Conservation (phyloP, 1,140 invertebrate genomes). For the Portunus trituberculatus region DNA sequence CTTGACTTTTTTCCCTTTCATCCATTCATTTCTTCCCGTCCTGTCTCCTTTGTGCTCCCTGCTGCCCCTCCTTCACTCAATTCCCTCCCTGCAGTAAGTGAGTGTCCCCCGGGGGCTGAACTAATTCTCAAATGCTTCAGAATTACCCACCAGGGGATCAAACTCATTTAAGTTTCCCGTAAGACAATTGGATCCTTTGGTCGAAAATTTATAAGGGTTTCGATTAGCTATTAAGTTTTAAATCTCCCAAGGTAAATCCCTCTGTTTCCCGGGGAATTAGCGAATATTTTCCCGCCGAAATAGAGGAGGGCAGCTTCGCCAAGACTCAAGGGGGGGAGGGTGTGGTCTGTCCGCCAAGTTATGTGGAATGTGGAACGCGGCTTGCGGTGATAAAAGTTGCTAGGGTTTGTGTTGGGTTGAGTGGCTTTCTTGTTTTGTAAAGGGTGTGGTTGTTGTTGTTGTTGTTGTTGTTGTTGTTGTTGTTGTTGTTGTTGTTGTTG, state of each 20-base stretch:
- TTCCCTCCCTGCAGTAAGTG: slow-evolving; percentile 18
- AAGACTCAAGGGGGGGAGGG: background rate
- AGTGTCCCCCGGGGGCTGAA: background rate
- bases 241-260: background rate
- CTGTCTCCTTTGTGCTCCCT: background rate
- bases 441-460: no score
- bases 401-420: no score
- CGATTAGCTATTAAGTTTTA: slow-evolving; percentile 24
- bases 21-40: background rate
- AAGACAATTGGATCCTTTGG: background rate
- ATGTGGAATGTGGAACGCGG: no score
- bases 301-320: background rate
- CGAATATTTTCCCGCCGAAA: background rate
- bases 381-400: no score
- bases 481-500: no score
- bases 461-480: no score
- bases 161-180: background rate
- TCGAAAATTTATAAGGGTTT: background rate
- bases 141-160: background rate
- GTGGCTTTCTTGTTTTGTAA: no score
- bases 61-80: background rate
- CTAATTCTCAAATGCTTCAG: slow-evolving; percentile 13
- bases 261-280: background rate
- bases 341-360: background rate
- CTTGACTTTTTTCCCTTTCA: background rate